phyloP scores from a whole-genome alignment of 1,140 invertebrate genomes.

The Marisa cornuarietis region DNA sequence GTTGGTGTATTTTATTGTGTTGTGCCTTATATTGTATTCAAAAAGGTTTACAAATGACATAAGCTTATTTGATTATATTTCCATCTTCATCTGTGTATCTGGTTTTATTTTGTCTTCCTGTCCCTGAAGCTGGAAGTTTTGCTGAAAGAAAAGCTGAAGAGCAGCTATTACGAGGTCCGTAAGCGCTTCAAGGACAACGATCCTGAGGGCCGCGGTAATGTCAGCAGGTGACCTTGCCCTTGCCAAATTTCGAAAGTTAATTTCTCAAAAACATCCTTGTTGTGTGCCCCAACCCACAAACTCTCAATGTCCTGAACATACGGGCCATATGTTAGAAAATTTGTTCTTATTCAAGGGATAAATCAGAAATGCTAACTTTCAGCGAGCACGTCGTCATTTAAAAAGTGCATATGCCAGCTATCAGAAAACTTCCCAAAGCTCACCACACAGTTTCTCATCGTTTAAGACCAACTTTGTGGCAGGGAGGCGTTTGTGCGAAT shows the following conservation, averaged over 20 bases:
- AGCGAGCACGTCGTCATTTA: too few relatives aligned
- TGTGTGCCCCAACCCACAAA: not conserved
- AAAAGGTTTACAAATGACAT: too few relatives aligned
- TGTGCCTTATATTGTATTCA: too few relatives aligned
- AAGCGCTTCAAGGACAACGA: slow-evolving; percentile 65
- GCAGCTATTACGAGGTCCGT: slow-evolving; percentile 59
- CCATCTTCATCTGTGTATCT: not conserved
- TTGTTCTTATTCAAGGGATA: too few relatives aligned
- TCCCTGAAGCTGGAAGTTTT: slow-evolving; percentile 54
- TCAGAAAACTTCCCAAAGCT: not conserved
- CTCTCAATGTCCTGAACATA: not conserved
- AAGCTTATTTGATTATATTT: not conserved
- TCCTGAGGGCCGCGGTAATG: slow-evolving; percentile 64
- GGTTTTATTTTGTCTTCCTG: slow-evolving; percentile 3
- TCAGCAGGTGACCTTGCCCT: slow-evolving; percentile 52
- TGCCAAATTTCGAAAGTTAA: too few relatives aligned
- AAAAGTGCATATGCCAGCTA: not conserved
- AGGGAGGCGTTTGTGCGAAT: slow-evolving; percentile 62
- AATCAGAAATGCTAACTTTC: too few relatives aligned
- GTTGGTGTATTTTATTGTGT: too few relatives aligned
- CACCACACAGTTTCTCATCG: not conserved
- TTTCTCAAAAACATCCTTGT: too few relatives aligned
- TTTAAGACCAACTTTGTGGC: slow-evolving; percentile 22
- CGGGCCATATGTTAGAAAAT: not conserved
- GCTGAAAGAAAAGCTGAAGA: slow-evolving; percentile 58